These are phyloP conservation scores for Oligia strigilis DNA, from an alignment of 2,888 invertebrate species.

Conservation along the genomic window DNA sequence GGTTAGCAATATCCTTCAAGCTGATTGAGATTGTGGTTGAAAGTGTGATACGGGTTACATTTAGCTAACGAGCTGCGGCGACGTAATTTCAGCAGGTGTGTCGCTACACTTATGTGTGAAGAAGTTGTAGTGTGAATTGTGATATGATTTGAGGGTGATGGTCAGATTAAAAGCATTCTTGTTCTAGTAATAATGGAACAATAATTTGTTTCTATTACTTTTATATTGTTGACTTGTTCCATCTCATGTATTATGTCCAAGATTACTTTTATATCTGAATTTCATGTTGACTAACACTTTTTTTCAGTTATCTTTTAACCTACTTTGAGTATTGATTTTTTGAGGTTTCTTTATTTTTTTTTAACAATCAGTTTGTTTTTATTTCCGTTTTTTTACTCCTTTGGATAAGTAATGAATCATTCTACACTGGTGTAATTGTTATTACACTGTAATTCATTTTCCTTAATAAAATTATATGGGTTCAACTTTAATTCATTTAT, in stretches of 20 bases:
- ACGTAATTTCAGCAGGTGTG: conserved; percentile 26
- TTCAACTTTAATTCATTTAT: not conserved
- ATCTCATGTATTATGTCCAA: not conserved
- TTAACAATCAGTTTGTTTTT: not conserved
- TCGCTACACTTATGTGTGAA: conserved; percentile 24
- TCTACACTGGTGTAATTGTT: not conserved
- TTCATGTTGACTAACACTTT: conserved; percentile 38
- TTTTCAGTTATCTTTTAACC: conserved; percentile 19
- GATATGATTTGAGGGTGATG: conserved; percentile 15
- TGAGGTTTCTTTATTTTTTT: not conserved
- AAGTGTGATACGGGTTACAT: not conserved
- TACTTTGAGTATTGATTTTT: not conserved
- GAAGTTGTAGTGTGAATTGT: conserved; percentile 31
- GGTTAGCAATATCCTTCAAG: too few relatives aligned
- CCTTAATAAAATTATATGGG: not conserved
- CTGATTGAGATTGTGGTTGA: too few relatives aligned
- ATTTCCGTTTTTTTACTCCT: not conserved
- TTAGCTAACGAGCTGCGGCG: not conserved
- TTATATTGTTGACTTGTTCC: not conserved
- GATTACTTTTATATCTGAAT: conserved; percentile 33
- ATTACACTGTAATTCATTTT: conserved; percentile 10
- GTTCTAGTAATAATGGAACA: not conserved
- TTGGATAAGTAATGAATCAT: not conserved
- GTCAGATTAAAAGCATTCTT: conserved; percentile 30
- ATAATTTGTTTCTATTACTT: not conserved